A percentile compares a stretch with the other conserved stretches of the same genome.
phyloP scores from a whole-genome alignment of 2,888 invertebrate species.

The Clunio marinus region DNA sequence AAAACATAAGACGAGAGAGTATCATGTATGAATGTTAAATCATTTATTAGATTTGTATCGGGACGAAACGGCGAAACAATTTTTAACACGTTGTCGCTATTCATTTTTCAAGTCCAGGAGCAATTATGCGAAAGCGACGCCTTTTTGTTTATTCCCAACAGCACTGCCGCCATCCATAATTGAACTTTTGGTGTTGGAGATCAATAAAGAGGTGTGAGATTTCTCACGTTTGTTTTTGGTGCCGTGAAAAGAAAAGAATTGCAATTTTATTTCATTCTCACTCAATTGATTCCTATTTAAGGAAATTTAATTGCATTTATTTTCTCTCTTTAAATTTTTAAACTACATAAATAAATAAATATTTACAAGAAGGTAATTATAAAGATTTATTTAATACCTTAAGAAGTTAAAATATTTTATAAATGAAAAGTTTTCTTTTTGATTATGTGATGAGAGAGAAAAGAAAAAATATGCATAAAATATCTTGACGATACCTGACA shows the following conservation, averaged over 20 bases:
- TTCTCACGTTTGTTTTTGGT: conserved; percentile 2
- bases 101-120: conserved; percentile 16
- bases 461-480: background rate
- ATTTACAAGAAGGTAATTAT: no score
- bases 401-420: no score
- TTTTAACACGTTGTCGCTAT: conserved; percentile 27
- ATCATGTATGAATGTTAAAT: conserved; percentile 15
- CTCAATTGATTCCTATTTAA: background rate
- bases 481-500: background rate
- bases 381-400: no score
- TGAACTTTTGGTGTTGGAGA: background rate
- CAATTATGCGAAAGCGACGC: conserved; percentile 10
- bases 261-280: background rate
- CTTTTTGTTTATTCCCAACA: background rate
- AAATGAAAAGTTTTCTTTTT: no score
- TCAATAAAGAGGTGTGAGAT: conserved; percentile 9
- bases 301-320: background rate
- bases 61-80: conserved; percentile 13
- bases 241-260: background rate
- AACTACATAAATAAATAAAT: no score
- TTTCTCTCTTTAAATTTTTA: no score
- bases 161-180: background rate
- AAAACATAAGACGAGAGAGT: conserved; percentile 6
- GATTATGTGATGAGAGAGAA: no score
- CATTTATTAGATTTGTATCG: background rate